Conservation (phyloP, 92 coral and sea anemone species). For the Porites cylindrica region DNA sequence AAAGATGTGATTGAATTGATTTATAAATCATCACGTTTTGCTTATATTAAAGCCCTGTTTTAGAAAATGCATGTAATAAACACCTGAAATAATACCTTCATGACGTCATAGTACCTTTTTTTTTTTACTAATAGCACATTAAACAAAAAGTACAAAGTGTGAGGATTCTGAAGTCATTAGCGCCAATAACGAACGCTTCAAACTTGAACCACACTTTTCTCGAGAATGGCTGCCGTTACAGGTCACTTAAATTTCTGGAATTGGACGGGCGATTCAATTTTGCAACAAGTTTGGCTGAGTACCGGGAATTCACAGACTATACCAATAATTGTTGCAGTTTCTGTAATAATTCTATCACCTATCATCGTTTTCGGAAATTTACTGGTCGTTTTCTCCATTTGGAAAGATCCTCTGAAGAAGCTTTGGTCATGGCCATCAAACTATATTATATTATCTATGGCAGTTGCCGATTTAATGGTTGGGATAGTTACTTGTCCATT, state of each 20-base stretch:
- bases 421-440: slow-evolving; percentile 30
- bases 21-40: no score
- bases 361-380: slow-evolving; percentile 23
- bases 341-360: neutral
- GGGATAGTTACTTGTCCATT: slow-evolving; percentile 24
- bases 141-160: no score
- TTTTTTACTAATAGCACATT: no score
- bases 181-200: neutral
- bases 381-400: slow-evolving; percentile 17
- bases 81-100: no score
- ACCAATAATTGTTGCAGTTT: neutral
- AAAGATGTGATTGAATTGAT: no score
- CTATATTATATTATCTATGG: slow-evolving; percentile 16
- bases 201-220: no score
- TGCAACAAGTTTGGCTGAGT: neutral
- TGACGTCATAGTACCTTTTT: no score
- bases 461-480: slow-evolving; percentile 35
- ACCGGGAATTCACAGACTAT: neutral
- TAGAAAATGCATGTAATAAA: no score
- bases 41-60: no score
- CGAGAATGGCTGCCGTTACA: slow-evolving; percentile 11
- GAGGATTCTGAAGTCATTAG: neutral
- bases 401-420: slow-evolving; percentile 32
- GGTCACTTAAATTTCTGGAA: slow-evolving; percentile 20
- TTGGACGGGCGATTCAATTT: neutral